phyloP scores from a whole-genome alignment of 2,888 invertebrate genomes.

The Ceratothoa steindachneri region DNA sequence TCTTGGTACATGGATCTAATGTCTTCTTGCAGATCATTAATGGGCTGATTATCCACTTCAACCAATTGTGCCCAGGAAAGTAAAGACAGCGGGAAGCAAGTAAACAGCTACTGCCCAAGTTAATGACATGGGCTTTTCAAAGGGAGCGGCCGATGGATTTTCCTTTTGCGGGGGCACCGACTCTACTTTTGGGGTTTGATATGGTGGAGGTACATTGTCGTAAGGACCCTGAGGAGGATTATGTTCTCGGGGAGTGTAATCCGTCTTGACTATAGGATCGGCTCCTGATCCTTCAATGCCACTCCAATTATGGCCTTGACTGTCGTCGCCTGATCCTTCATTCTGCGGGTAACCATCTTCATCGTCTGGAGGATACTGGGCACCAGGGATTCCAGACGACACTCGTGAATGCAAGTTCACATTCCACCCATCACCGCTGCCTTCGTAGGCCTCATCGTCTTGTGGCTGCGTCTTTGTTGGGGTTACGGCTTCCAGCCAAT shows the following conservation, averaged over 20 bases:
- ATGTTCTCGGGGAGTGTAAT: not conserved
- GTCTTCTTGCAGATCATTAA: too few relatives aligned
- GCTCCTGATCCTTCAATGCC: slow-evolving; percentile 9
- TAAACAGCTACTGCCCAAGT: slow-evolving; percentile 46
- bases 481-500: not conserved
- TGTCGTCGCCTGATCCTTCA: slow-evolving; percentile 1
- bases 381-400: not conserved
- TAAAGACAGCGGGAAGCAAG: slow-evolving; percentile 43
- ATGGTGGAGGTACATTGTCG: slow-evolving; percentile 7
- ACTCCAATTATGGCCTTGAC: not conserved
- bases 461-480: not conserved
- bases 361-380: slow-evolving; percentile 40
- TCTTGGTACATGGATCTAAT: too few relatives aligned
- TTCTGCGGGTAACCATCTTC: slow-evolving; percentile 36
- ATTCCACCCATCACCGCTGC: slow-evolving; percentile 17
- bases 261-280: not conserved
- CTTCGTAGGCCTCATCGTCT: slow-evolving; percentile 19
- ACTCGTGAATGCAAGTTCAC: slow-evolving; percentile 19
- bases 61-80: slow-evolving; percentile 44
- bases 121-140: slow-evolving; percentile 44
- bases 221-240: slow-evolving; percentile 12
- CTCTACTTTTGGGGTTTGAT: slow-evolving; percentile 3
- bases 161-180: slow-evolving; percentile 9
- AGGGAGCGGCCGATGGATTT: slow-evolving; percentile 35
- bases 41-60: too few relatives aligned